Evolutionary conservation across 2,888 invertebrate genomes (phyloP).

Genomic region (Hypolimnas misippus): DNA sequence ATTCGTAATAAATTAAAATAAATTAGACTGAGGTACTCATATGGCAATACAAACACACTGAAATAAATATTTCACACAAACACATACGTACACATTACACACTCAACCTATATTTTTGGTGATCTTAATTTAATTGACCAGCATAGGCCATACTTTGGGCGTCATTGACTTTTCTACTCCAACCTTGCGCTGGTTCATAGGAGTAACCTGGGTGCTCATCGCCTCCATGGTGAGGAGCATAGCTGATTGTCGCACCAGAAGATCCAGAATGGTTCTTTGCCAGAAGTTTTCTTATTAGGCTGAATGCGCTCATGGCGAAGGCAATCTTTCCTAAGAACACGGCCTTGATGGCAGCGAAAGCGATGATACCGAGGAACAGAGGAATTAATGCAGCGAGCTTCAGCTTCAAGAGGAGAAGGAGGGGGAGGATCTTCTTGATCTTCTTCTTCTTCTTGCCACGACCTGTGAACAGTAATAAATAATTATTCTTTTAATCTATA

Average conservation of each 20-base stretch:
- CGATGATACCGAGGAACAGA: slow-evolving; percentile 88
- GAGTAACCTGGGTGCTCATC: slow-evolving; percentile 83
- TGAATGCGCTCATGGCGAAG: slow-evolving; percentile 89
- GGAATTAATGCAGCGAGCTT: slow-evolving; percentile 91
- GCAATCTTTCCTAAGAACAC: slow-evolving; percentile 93
- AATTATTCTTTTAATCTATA: too few relatives aligned
- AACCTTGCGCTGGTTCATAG: slow-evolving; percentile 83
- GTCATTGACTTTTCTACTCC: slow-evolving; percentile 87
- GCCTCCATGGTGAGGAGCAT: slow-evolving; percentile 84
- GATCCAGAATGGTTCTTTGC: slow-evolving; percentile 78
- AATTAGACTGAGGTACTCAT: slow-evolving; percentile 70
- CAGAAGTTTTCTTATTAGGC: slow-evolving; percentile 86
- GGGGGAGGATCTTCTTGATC: slow-evolving; percentile 89
- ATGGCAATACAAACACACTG: slow-evolving; percentile 58
- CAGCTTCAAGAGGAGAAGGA: slow-evolving; percentile 90
- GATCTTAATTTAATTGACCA: slow-evolving; percentile 62
- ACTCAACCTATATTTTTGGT: slow-evolving; percentile 44
- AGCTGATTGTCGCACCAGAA: slow-evolving; percentile 81
- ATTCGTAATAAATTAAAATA: slow-evolving; percentile 50
- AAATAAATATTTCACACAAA: slow-evolving; percentile 51
- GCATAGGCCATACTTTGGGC: slow-evolving; percentile 88
- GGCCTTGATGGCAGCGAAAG: slow-evolving; percentile 92
- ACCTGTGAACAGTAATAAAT: slow-evolving; percentile 66
- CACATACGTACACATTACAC: slow-evolving; percentile 51
- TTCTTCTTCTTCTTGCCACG: slow-evolving; percentile 90